Evolutionary conservation across 2,888 invertebrate genomes (phyloP).

Genomic region (Monochamus alternatus): DNA sequence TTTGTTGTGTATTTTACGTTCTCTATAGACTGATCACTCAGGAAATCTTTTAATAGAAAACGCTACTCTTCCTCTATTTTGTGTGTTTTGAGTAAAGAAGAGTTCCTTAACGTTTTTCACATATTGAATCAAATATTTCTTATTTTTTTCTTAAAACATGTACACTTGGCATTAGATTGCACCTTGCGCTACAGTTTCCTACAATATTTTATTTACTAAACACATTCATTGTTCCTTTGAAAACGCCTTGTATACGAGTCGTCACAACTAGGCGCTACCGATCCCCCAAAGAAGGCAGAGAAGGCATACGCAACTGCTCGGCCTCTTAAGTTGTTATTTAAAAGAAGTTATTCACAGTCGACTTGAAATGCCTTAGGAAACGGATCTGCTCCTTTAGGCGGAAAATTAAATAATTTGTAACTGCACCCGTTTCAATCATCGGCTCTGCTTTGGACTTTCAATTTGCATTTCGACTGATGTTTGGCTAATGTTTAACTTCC

Average conservation of each 20-base stretch:
- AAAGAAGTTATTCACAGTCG: conserved; percentile 65
- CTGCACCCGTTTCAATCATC: conserved; percentile 63
- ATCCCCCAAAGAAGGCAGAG: conserved; percentile 13
- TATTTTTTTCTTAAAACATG: too few relatives aligned
- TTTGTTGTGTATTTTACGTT: too few relatives aligned
- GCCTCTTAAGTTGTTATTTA: conserved; percentile 61
- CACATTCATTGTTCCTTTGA: too few relatives aligned
- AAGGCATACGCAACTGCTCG: conserved; percentile 35
- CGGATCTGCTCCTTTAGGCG: conserved; percentile 68
- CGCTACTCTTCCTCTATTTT: too few relatives aligned
- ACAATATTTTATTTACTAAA: too few relatives aligned
- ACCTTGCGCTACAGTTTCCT: too few relatives aligned
- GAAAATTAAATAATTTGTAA: conserved; percentile 71
- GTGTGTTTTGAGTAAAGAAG: too few relatives aligned
- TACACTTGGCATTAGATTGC: too few relatives aligned
- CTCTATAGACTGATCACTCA: too few relatives aligned
- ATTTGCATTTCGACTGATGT: conserved; percentile 56
- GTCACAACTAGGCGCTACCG: not conserved
- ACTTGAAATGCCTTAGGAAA: conserved; percentile 66
- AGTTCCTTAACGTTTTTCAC: too few relatives aligned
- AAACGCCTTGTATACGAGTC: not conserved
- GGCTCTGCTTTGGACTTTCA: conserved; percentile 56
- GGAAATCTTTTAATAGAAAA: too few relatives aligned
- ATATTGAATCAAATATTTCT: too few relatives aligned
- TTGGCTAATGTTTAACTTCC: conserved; percentile 49